Percentiles rank a stretch among this genome's conserved stretches.
These are phyloP conservation scores for Actenoides hombroni DNA, from an alignment of 2,113 vertebrate species.

Conservation along the genomic window DNA sequence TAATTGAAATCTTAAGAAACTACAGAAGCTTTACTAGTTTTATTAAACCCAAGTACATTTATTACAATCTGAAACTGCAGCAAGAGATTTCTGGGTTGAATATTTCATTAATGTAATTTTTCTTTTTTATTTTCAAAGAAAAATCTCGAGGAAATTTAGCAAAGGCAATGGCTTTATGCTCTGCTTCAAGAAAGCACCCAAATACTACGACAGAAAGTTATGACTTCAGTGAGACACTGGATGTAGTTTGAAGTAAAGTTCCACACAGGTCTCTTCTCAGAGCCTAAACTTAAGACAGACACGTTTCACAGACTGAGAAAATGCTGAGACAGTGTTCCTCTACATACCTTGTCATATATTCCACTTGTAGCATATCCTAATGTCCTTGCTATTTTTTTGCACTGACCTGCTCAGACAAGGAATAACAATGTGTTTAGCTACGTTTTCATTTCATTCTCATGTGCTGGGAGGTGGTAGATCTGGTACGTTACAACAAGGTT, in stretches of 20 bases:
- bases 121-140: constrained; percentile 1
- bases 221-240: neutral
- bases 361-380: neutral
- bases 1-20: neutral
- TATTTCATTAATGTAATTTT: neutral
- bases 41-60: constrained; percentile 6
- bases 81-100: neutral
- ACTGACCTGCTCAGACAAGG: neutral
- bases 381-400: neutral
- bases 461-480: constrained; percentile 14
- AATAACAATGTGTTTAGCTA: neutral
- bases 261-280: neutral
- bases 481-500: neutral
- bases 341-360: neutral
- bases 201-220: neutral
- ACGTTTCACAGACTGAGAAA: neutral
- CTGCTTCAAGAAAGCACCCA: neutral
- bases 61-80: neutral
- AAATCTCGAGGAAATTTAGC: neutral
- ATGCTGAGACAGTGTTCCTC: neutral
- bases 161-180: neutral
- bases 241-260: neutral
- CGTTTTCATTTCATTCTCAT: constrained; percentile 22
- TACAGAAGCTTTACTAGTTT: constrained; percentile 28
- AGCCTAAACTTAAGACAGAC: neutral